Conservation (phyloP, 2,888 invertebrate genomes). For the Hydropsyche betteni region DNA sequence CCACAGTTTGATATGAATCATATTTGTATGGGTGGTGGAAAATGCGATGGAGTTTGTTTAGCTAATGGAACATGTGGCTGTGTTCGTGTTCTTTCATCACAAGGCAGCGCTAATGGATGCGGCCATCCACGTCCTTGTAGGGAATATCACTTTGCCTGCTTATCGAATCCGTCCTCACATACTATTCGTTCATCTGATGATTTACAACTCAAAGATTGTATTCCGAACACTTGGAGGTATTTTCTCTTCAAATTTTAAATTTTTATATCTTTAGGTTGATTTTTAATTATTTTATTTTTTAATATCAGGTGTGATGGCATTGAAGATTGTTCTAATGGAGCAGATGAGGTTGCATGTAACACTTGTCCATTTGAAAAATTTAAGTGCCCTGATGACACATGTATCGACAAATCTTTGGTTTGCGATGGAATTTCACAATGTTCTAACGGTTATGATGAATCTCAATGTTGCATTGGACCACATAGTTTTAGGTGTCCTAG, state of each 20-base stretch:
- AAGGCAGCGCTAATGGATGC: constrained; percentile 61
- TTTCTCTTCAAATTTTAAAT: background rate
- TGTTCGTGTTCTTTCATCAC: constrained; percentile 72
- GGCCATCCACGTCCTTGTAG: constrained; percentile 75
- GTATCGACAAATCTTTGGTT: constrained; percentile 69
- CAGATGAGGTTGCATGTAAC: constrained; percentile 66
- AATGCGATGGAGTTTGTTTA: constrained; percentile 56
- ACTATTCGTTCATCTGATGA: constrained; percentile 54
- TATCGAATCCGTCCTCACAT: constrained; percentile 59
- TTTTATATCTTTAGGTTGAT: constrained; percentile 46
- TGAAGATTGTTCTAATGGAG: constrained; percentile 82
- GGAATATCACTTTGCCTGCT: constrained; percentile 76
- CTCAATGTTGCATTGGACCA: constrained; percentile 71
- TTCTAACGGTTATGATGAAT: constrained; percentile 74
- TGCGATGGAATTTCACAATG: constrained; percentile 75
- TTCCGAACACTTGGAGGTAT: constrained; percentile 73
- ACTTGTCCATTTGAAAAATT: constrained; percentile 43
- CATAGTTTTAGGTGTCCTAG: constrained; percentile 77
- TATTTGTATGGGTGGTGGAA: constrained; percentile 59
- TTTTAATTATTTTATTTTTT: background rate
- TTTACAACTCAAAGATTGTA: constrained; percentile 68
- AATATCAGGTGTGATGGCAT: constrained; percentile 76
- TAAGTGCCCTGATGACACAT: constrained; percentile 59
- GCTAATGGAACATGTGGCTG: constrained; percentile 77
- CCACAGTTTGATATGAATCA: constrained; percentile 69